Percentiles rank a stretch among this genome's conserved stretches.
Conservation (phyloP, 2,797 vertebrate species). For the Trachurus trachurus region DNA sequence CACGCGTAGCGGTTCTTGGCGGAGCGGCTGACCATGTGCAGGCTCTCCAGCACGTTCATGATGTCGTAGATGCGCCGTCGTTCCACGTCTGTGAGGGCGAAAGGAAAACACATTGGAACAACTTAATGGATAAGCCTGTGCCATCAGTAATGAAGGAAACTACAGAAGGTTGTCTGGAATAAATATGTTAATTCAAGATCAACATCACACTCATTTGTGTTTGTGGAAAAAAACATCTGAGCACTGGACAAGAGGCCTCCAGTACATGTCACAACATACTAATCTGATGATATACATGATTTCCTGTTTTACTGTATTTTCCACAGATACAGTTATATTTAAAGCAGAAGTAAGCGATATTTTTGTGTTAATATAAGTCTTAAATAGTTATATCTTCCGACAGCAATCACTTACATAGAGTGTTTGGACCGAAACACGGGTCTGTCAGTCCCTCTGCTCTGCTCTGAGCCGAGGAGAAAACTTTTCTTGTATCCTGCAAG, state of each 20-base stretch:
- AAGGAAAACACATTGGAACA: neutral
- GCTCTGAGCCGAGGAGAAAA: too few species aligned
- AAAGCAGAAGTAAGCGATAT: too few species aligned
- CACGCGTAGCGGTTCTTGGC: slow-evolving; percentile 96
- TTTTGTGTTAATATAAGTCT: too few species aligned
- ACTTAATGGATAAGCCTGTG: neutral
- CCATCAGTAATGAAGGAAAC: too few species aligned
- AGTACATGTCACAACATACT: neutral
- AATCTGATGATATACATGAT: neutral
- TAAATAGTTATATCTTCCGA: too few species aligned
- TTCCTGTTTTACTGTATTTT: neutral
- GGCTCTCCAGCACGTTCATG: slow-evolving; percentile 96
- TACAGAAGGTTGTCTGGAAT: neutral
- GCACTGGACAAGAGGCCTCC: neutral
- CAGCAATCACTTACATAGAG: too few species aligned
- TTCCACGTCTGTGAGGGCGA: slow-evolving; percentile 87
- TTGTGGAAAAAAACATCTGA: neutral
- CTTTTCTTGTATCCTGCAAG: too few species aligned
- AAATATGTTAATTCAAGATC: neutral
- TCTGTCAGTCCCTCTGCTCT: too few species aligned
- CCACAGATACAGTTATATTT: too few species aligned
- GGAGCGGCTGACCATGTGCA: slow-evolving; percentile 97
- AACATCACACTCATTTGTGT: neutral
- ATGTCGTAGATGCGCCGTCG: slow-evolving; percentile 97
- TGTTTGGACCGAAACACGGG: too few species aligned